phyloP scores from a whole-genome alignment of 2,113 vertebrate species.

The Terrapene triunguis region DNA sequence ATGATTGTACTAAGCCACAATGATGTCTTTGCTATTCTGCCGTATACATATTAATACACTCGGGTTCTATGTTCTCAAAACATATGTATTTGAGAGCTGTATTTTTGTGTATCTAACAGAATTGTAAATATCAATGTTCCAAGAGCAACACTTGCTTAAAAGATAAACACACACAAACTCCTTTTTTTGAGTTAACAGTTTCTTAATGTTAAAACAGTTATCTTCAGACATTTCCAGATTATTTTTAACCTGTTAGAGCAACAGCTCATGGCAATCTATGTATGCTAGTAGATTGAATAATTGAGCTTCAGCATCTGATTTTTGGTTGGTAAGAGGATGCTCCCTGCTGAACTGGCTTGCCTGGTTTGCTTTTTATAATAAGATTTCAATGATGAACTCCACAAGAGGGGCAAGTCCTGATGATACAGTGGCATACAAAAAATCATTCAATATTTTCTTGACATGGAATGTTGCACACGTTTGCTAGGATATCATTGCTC shows the following conservation, averaged over 20 bases:
- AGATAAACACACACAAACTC: not conserved
- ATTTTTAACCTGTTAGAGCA: not conserved
- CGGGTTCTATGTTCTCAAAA: not conserved
- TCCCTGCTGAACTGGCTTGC: not conserved
- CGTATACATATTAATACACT: not conserved
- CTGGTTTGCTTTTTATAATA: constrained; percentile 50
- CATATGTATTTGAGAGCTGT: not conserved
- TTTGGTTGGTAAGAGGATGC: constrained; percentile 5
- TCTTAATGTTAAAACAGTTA: not conserved
- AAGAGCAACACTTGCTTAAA: not conserved
- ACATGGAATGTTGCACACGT: constrained; percentile 26
- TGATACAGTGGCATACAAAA: constrained; percentile 23
- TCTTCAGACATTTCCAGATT: not conserved
- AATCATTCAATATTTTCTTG: constrained; percentile 53
- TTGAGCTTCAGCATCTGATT: not conserved
- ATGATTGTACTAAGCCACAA: not conserved
- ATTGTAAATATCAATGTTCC: not conserved
- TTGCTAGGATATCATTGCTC: not conserved
- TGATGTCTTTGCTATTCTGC: not conserved
- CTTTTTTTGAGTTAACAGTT: not conserved
- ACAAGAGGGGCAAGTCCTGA: constrained; percentile 4
- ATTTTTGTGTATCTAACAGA: not conserved
- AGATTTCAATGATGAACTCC: not conserved
- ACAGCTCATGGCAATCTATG: not conserved
- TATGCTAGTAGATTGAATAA: not conserved